Evolutionary conservation across 2,888 invertebrate species (phyloP).

Genomic region (Camponotus fellah): DNA sequence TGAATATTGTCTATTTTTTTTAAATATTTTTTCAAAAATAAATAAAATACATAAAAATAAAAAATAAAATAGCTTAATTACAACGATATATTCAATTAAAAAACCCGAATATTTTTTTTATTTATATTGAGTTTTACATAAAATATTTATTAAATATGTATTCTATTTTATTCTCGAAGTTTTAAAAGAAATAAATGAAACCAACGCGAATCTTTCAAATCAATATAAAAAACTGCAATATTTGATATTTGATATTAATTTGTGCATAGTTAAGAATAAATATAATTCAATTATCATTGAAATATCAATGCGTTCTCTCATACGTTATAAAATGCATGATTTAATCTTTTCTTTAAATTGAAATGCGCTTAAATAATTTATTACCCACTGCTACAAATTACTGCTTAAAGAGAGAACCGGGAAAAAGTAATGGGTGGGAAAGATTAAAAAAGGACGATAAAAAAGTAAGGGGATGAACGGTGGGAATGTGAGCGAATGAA

Average conservation of each 20-base stretch:
- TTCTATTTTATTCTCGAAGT: too few species aligned
- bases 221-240: too few species aligned
- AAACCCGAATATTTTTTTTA: background rate
- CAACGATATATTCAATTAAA: background rate
- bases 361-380: constrained; percentile 33
- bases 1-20: background rate
- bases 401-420: constrained; percentile 19
- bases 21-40: background rate
- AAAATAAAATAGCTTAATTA: background rate
- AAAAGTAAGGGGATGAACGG: constrained; percentile 41
- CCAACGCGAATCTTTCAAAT: too few species aligned
- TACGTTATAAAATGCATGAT: background rate
- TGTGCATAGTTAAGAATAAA: background rate
- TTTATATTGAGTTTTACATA: background rate
- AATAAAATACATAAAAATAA: background rate
- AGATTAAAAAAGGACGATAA: constrained; percentile 23
- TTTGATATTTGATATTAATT: background rate
- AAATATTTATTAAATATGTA: too few species aligned
- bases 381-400: constrained; percentile 33
- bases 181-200: too few species aligned
- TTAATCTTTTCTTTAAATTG: constrained; percentile 41
- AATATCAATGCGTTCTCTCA: background rate
- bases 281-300: background rate
- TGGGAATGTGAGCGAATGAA: constrained; percentile 50
- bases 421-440: constrained; percentile 39